Conservation (phyloP, 2,113 vertebrate species). For the Atherinomorus stipes region DNA sequence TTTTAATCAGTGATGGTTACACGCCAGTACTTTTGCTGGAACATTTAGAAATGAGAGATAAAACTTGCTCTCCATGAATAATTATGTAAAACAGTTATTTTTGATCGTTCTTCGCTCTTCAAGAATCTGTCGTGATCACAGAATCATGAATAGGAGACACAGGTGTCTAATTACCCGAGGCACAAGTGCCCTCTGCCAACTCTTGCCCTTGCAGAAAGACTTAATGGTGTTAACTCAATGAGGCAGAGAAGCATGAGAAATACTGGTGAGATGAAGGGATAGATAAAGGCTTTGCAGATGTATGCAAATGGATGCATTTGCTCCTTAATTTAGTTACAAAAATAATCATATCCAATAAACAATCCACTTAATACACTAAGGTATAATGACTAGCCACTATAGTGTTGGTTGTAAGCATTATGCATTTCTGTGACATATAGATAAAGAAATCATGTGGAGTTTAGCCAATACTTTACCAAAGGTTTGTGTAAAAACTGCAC, state of each 20-base stretch:
- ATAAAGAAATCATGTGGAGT: not conserved
- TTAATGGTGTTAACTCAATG: conserved; percentile 63
- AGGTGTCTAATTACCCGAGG: conserved; percentile 78
- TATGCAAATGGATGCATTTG: conserved; percentile 17
- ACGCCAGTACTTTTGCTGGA: not conserved
- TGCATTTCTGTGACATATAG: not conserved
- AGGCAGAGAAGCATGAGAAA: conserved; percentile 66
- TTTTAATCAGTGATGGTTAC: too few species aligned
- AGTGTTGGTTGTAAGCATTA: not conserved
- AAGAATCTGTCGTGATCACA: conserved; percentile 56
- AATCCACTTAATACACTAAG: not conserved
- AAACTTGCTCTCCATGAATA: not conserved
- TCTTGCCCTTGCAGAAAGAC: conserved; percentile 49
- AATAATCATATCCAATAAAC: not conserved
- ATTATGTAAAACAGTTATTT: conserved; percentile 21
- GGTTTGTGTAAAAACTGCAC: conserved; percentile 5
- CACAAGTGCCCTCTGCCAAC: conserved; percentile 66
- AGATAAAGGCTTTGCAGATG: conserved; percentile 43
- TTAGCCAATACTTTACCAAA: not conserved
- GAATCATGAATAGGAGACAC: conserved; percentile 63
- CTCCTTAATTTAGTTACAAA: conserved; percentile 3
- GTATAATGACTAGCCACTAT: not conserved
- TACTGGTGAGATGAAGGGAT: conserved; percentile 41
- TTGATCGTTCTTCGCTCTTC: conserved; percentile 20
- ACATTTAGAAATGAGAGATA: not conserved